Percentiles rank a stretch among this genome's conserved stretches.
These are phyloP conservation scores for Agriotes lineatus DNA, from an alignment of 2,888 invertebrate genomes.

Conservation along the genomic window DNA sequence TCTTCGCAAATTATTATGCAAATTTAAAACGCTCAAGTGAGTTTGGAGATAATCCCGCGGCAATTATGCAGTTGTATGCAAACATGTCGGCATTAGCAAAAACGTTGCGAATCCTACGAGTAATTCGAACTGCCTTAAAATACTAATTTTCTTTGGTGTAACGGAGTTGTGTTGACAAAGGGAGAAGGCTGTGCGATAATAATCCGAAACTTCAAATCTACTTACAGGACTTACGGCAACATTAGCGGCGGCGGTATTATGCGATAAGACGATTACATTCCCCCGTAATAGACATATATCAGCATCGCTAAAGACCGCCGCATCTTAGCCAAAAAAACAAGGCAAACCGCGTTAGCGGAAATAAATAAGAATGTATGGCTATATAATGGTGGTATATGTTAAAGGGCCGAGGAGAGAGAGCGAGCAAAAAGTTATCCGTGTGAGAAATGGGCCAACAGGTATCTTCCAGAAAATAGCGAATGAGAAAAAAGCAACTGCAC, in stretches of 20 bases:
- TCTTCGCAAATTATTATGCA: neutral
- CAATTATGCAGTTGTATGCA: slow-evolving; percentile 20
- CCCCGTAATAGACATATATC: slow-evolving; percentile 33
- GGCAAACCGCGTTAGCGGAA: slow-evolving; percentile 51
- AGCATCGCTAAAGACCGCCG: slow-evolving; percentile 19
- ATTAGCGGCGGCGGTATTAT: slow-evolving; percentile 38
- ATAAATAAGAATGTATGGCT: slow-evolving; percentile 61
- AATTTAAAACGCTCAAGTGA: slow-evolving; percentile 2
- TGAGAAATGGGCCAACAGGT: slow-evolving; percentile 43
- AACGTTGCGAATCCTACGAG: neutral
- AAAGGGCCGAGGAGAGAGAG: too few relatives aligned
- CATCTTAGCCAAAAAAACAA: slow-evolving; percentile 28
- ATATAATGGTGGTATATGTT: slow-evolving; percentile 59
- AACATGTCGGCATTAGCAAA: slow-evolving; percentile 10
- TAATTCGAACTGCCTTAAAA: slow-evolving; percentile 4
- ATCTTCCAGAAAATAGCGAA: slow-evolving; percentile 28
- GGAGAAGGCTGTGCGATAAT: slow-evolving; percentile 16
- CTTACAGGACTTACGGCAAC: slow-evolving; percentile 36
- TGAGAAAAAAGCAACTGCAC: slow-evolving; percentile 34
- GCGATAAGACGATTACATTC: slow-evolving; percentile 36
- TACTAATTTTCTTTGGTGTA: slow-evolving; percentile 11
- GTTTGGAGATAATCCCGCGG: slow-evolving; percentile 1
- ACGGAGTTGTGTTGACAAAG: slow-evolving; percentile 10
- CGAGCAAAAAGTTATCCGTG: slow-evolving; percentile 38
- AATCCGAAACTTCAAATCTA: slow-evolving; percentile 34